Percentiles rank a stretch among this genome's conserved stretches.
Conservation (phyloP, 2,888 invertebrate species). For the Lithophane leautieri region DNA sequence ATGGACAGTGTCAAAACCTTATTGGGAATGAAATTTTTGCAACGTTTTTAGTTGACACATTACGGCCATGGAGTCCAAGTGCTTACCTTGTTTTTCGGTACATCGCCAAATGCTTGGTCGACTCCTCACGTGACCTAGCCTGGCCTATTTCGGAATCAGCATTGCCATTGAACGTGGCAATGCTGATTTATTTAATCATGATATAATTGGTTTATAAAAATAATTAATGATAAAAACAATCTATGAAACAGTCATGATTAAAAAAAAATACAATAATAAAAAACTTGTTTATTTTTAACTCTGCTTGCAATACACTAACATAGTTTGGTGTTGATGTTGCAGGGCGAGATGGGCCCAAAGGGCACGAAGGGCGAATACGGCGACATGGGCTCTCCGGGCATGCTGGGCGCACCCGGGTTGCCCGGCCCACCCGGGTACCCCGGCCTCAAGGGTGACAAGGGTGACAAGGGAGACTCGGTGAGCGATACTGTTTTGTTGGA, state of each 20-base stretch:
- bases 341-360: constrained; percentile 96
- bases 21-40: not conserved
- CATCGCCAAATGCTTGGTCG: not conserved
- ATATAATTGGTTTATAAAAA: too few relatives aligned
- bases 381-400: constrained; percentile 97
- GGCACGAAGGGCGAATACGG: constrained; percentile 97
- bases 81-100: not conserved
- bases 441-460: constrained; percentile 97
- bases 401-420: constrained; percentile 97
- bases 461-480: constrained; percentile 98
- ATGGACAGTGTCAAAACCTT: not conserved
- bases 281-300: not conserved
- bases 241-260: not conserved
- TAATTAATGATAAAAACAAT: too few relatives aligned
- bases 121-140: too few relatives aligned
- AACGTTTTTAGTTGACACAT: not conserved
- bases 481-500: constrained; percentile 78
- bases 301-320: not conserved
- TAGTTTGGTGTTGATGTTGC: constrained; percentile 58
- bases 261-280: not conserved
- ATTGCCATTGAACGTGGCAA: too few relatives aligned
- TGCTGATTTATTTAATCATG: not conserved
- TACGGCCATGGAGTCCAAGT: not conserved
- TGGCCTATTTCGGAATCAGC: too few relatives aligned
- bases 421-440: constrained; percentile 96